Conservation (phyloP, 2,888 invertebrate species). For the Serrognathus titanus region DNA sequence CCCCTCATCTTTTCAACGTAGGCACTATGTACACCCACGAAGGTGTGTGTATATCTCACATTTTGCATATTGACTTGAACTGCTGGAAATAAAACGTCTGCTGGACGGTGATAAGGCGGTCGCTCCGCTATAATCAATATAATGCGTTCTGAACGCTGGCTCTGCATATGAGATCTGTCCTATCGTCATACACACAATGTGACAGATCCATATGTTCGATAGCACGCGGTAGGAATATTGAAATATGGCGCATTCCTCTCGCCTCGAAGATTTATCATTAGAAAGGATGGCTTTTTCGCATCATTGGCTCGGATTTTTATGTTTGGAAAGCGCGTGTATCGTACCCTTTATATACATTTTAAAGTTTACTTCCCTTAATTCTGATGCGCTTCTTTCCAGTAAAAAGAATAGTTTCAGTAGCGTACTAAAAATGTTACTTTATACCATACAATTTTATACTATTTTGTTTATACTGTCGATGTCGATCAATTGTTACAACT, state of each 20-base stretch:
- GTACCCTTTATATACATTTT: too few species aligned
- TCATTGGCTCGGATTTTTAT: too few species aligned
- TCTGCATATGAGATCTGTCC: conserved; percentile 31
- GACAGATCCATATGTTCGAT: conserved; percentile 23
- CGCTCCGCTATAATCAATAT: conserved; percentile 36
- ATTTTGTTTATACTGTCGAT: too few species aligned
- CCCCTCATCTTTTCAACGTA: too few species aligned
- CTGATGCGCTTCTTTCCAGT: too few species aligned
- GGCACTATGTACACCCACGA: too few species aligned
- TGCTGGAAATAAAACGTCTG: conserved; percentile 37
- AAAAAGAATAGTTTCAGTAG: too few species aligned
- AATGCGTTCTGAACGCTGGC: conserved; percentile 30
- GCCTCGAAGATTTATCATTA: not conserved
- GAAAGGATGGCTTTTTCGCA: not conserved
- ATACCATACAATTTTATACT: too few species aligned
- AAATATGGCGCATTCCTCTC: not conserved
- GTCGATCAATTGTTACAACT: too few species aligned
- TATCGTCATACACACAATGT: conserved; percentile 23
- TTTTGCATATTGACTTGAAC: conserved; percentile 39
- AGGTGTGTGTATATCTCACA: conserved; percentile 19
- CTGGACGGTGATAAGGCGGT: conserved; percentile 43
- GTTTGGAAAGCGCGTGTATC: too few species aligned
- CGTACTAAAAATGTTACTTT: too few species aligned
- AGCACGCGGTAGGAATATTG: conserved; percentile 1
- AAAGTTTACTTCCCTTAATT: too few species aligned